Conservation (phyloP, 2,888 invertebrate species). For the Callinectes sapidus region DNA sequence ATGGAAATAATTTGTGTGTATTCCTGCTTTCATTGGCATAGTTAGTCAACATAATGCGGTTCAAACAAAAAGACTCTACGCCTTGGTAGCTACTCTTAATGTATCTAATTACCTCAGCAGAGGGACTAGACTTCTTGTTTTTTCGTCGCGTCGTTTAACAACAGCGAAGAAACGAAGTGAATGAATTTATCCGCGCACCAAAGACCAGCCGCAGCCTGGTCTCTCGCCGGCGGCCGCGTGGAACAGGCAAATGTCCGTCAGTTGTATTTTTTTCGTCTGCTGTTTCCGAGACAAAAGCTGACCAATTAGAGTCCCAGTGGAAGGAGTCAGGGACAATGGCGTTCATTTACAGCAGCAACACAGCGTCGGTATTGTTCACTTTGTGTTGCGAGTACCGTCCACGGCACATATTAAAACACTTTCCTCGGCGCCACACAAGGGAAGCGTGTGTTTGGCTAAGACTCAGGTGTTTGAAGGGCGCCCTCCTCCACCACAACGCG, state of each 20-base stretch:
- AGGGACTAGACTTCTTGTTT: background rate
- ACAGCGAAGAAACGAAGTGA: background rate
- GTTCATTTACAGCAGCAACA: constrained; percentile 40
- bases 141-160: background rate
- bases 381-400: constrained; percentile 38
- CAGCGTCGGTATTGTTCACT: constrained; percentile 36
- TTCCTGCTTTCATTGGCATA: background rate
- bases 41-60: background rate
- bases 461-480: background rate
- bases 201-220: background rate
- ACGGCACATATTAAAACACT: constrained; percentile 41
- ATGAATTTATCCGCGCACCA: background rate
- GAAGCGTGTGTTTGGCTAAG: background rate
- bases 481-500: background rate
- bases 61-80: background rate
- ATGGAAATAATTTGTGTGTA: background rate
- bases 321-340: constrained; percentile 43
- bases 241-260: constrained; percentile 12
- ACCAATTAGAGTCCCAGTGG: constrained; percentile 52
- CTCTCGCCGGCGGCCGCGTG: background rate
- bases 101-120: background rate
- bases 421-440: constrained; percentile 36
- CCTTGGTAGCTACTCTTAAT: background rate
- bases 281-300: constrained; percentile 44
- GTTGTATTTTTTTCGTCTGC: background rate